phyloP scores from a whole-genome alignment of 2,113 vertebrate species.

The Himantopus leucocephalus region DNA sequence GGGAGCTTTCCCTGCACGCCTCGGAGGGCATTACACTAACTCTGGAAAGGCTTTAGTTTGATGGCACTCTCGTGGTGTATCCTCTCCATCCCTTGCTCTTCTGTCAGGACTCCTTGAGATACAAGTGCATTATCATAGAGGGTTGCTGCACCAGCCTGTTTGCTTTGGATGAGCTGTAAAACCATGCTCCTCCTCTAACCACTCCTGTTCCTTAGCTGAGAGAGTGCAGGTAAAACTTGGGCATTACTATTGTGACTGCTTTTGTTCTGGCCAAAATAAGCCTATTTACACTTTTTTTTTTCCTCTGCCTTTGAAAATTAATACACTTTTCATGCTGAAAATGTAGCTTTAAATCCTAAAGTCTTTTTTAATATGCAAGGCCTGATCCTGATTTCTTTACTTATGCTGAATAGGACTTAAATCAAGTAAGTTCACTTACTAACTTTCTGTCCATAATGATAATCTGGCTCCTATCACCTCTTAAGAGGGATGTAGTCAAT shows the following conservation, averaged over 20 bases:
- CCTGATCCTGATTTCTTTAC: not conserved
- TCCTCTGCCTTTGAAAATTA: not conserved
- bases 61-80: accelerated
- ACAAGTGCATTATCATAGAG: not conserved
- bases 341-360: not conserved
- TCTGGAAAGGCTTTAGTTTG: not conserved
- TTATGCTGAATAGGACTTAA: not conserved
- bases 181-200: not conserved
- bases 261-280: not conserved
- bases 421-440: not conserved
- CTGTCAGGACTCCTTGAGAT: not conserved
- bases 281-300: not conserved
- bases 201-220: not conserved
- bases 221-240: not conserved
- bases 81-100: not conserved
- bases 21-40: not conserved
- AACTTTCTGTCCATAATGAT: not conserved
- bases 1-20: not conserved
- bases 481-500: not conserved
- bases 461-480: not conserved
- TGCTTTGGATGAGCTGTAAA: not conserved
- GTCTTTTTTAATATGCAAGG: not conserved
- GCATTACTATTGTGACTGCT: not conserved
- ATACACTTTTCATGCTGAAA: not conserved
- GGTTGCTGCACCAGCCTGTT: not conserved